Conservation (phyloP, 2,113 vertebrate species). For the Lonchura striata region DNA sequence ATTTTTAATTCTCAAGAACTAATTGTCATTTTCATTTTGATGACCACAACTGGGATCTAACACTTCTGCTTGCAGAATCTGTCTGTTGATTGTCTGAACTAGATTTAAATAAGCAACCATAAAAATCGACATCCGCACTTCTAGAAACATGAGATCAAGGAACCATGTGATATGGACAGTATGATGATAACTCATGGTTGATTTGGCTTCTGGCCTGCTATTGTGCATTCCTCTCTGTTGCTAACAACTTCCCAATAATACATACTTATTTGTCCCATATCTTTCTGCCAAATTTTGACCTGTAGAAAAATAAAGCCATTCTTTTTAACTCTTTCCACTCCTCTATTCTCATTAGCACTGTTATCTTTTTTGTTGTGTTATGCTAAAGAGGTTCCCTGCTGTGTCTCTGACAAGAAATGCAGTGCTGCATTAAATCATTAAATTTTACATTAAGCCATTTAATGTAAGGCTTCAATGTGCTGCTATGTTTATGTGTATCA, state of each 20-base stretch:
- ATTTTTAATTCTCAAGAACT: not conserved
- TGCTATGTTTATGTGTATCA: not conserved
- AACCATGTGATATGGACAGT: not conserved
- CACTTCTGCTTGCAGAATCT: not conserved
- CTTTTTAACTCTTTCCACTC: not conserved
- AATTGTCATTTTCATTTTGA: not conserved
- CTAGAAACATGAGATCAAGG: not conserved
- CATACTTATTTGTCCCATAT: not conserved
- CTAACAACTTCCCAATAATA: not conserved
- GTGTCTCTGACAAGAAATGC: not conserved
- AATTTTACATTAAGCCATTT: not conserved
- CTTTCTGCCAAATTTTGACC: not conserved
- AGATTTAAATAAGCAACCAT: not conserved
- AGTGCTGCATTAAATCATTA: not conserved
- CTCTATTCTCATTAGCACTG: not conserved
- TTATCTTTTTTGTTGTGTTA: not conserved
- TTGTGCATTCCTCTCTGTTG: not conserved
- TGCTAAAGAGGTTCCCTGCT: not conserved
- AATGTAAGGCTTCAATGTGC: not conserved
- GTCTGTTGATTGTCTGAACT: not conserved
- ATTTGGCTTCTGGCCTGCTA: not conserved
- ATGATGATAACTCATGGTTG: not conserved
- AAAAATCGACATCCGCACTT: not conserved
- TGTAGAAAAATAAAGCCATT: not conserved
- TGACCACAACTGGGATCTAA: not conserved